These are phyloP conservation scores for Nesogale talazaci DNA, from an alignment of 2,113 vertebrate genomes.

Conservation along the genomic window DNA sequence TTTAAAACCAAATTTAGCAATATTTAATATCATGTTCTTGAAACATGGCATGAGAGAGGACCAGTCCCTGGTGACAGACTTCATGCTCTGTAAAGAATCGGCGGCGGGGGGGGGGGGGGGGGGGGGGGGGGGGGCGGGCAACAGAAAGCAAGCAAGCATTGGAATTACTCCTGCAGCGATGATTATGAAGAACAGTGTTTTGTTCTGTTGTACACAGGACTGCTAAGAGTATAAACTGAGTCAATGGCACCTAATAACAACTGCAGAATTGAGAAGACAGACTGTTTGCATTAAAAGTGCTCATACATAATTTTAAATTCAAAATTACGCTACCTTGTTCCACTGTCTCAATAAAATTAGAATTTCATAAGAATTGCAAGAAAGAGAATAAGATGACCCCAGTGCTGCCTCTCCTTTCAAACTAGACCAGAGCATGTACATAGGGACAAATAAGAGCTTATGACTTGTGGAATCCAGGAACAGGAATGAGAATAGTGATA, in stretches of 20 bases:
- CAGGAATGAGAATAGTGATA: too few species aligned
- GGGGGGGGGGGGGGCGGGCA: too few species aligned
- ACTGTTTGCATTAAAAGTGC: neutral
- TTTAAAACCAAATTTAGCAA: neutral
- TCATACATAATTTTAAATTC: constrained; percentile 14
- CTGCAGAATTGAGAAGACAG: too few species aligned
- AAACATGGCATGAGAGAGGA: neutral
- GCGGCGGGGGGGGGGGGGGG: too few species aligned
- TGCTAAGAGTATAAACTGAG: neutral
- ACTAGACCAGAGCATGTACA: too few species aligned
- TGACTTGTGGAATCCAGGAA: too few species aligned
- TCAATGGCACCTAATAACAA: neutral
- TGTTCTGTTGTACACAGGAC: neutral
- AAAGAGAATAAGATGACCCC: neutral
- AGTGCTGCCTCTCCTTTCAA: too few species aligned
- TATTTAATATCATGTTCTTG: neutral
- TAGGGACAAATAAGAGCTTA: too few species aligned
- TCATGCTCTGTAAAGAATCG: neutral
- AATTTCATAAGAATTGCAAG: neutral
- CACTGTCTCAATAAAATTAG: neutral
- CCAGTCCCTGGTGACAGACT: neutral
- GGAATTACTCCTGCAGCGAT: neutral
- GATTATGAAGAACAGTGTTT: neutral
- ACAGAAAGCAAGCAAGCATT: neutral
- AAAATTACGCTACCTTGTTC: constrained; percentile 22